Evolutionary conservation across 2,888 invertebrate species (phyloP).

Genomic region (Lochmaea crataegi): DNA sequence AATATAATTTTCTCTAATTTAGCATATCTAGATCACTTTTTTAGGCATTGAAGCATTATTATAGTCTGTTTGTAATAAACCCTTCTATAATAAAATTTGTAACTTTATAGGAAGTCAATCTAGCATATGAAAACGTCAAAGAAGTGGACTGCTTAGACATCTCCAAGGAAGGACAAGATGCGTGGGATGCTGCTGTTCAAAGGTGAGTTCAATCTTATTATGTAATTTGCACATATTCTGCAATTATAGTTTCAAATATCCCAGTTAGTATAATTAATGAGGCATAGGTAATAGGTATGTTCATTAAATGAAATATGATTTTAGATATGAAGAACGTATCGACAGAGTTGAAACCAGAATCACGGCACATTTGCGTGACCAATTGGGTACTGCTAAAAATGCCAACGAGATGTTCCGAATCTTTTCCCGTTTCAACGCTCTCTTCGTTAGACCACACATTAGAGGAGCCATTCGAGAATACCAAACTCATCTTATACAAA

Average conservation of each 20-base stretch:
- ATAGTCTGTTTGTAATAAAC: too few relatives aligned
- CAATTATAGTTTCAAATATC: neutral
- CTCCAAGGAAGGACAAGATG: slow-evolving; percentile 94
- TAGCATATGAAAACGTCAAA: slow-evolving; percentile 98
- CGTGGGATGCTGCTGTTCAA: slow-evolving; percentile 97
- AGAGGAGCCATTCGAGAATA: slow-evolving; percentile 99
- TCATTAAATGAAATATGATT: neutral
- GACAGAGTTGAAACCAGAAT: slow-evolving; percentile 98
- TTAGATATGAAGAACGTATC: slow-evolving; percentile 94
- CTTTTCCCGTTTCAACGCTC: slow-evolving; percentile 97
- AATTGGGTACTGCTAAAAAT: slow-evolving; percentile 97
- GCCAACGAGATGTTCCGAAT: slow-evolving; percentile 99
- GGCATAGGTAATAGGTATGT: too few relatives aligned
- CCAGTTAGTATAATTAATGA: too few relatives aligned
- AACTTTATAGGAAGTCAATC: slow-evolving; percentile 74
- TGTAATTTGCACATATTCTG: neutral
- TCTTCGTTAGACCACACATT: slow-evolving; percentile 98
- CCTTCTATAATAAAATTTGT: slow-evolving; percentile 9
- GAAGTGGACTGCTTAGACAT: slow-evolving; percentile 99
- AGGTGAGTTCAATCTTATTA: slow-evolving; percentile 53
- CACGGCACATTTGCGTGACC: slow-evolving; percentile 96
- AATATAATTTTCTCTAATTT: too few relatives aligned
- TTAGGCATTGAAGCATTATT: too few relatives aligned
- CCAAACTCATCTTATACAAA: slow-evolving; percentile 98
- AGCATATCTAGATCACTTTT: too few relatives aligned